phyloP scores from a whole-genome alignment of 2,113 vertebrate species.

The Nycticebus coucang region DNA sequence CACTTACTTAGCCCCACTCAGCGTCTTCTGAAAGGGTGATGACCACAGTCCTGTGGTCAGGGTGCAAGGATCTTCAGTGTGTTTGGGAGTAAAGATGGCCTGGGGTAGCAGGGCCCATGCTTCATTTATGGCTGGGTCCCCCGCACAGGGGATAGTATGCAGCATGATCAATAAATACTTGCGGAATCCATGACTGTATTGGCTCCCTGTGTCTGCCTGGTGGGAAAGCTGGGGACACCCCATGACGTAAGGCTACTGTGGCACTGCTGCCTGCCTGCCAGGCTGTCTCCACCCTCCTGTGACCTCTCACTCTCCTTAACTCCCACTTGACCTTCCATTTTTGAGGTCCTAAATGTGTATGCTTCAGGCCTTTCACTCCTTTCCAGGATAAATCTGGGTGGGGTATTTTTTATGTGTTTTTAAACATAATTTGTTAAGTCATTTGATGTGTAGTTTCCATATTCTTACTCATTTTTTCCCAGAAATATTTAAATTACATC shows the following conservation, averaged over 20 bases:
- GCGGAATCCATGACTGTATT: constrained; percentile 21
- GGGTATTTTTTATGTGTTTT: neutral
- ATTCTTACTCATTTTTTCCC: neutral
- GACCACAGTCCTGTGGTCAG: neutral
- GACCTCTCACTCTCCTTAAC: neutral
- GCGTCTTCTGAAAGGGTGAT: constrained; percentile 7
- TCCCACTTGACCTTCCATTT: neutral
- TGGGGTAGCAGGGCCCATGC: neutral
- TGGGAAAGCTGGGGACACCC: neutral
- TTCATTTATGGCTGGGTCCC: neutral
- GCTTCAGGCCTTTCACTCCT: constrained; percentile 27
- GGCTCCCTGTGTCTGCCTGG: neutral
- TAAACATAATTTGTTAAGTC: neutral
- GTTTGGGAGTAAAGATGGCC: neutral
- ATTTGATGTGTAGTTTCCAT: neutral
- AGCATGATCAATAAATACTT: constrained; percentile 71
- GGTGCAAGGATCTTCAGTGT: neutral
- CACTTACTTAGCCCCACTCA: neutral
- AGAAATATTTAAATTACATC: constrained; percentile 18
- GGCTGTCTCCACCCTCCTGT: neutral
- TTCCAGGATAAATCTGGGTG: neutral
- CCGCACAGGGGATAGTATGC: neutral
- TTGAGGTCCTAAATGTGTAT: neutral
- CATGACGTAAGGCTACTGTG: neutral
- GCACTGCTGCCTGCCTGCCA: neutral